These are phyloP conservation scores for Procavia capensis DNA, from an alignment of 2,113 vertebrate genomes.

Conservation along the genomic window DNA sequence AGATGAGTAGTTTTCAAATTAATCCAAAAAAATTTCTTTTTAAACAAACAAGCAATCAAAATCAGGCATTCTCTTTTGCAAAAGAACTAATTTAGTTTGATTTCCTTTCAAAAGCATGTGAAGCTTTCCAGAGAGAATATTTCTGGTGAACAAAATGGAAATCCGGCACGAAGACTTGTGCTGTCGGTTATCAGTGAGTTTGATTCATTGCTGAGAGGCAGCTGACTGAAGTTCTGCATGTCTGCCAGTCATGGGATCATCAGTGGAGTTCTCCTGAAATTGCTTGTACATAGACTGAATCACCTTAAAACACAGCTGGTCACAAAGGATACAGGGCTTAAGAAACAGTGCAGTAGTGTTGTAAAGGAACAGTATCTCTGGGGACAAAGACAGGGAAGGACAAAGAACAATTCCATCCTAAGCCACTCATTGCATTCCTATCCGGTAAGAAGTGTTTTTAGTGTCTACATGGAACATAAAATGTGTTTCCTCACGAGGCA, in stretches of 20 bases:
- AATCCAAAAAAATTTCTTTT: slow-evolving; percentile 44
- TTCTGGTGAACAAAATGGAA: slow-evolving; percentile 52
- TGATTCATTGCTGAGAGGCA: slow-evolving; percentile 63
- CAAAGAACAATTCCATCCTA: slow-evolving; percentile 59
- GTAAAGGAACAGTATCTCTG: slow-evolving; percentile 32
- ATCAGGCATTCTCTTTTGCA: slow-evolving; percentile 23
- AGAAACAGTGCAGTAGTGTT: slow-evolving; percentile 26
- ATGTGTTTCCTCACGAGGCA: background rate
- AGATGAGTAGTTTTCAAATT: slow-evolving; percentile 65
- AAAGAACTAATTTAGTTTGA: slow-evolving; percentile 43
- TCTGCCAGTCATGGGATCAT: slow-evolving; percentile 43
- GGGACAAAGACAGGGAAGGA: slow-evolving; percentile 48
- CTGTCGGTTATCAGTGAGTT: slow-evolving; percentile 50
- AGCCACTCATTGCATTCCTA: background rate
- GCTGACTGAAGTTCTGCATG: slow-evolving; percentile 7
- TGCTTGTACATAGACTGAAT: background rate
- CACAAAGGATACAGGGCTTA: slow-evolving; percentile 17
- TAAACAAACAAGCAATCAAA: slow-evolving; percentile 50
- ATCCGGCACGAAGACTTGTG: no score
- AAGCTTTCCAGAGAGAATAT: slow-evolving; percentile 46
- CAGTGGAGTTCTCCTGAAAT: background rate
- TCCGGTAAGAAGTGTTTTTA: slow-evolving; percentile 14
- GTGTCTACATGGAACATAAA: slow-evolving; percentile 43
- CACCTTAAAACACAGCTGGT: background rate
- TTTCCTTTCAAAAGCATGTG: slow-evolving; percentile 67